A percentile compares a stretch with the other conserved stretches of the same genome.
Conservation (phyloP, 2,797 vertebrate species). For the Apodemus agrarius region DNA sequence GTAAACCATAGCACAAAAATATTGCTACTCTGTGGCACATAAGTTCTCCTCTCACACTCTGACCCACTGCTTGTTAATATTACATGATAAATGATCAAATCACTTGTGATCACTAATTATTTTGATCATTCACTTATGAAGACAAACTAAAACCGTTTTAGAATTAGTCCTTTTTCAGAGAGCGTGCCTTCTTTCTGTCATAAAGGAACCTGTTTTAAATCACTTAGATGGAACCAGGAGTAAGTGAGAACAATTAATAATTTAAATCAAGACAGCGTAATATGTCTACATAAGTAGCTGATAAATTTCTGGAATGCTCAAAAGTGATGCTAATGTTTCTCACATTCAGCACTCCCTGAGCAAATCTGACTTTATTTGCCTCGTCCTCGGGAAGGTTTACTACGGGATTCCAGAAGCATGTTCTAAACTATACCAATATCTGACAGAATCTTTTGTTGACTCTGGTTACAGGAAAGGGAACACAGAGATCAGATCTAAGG, state of each 20-base stretch:
- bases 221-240: conserved; percentile 52
- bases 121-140: conserved; percentile 49
- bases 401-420: conserved; percentile 87
- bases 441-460: conserved; percentile 82
- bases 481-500: conserved; percentile 83
- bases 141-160: background rate
- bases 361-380: conserved; percentile 86
- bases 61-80: conserved; percentile 66
- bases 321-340: conserved; percentile 81
- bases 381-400: conserved; percentile 86
- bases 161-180: background rate
- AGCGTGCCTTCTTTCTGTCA: background rate
- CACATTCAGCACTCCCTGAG: conserved; percentile 82
- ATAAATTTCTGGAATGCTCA: conserved; percentile 83
- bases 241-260: conserved; percentile 67
- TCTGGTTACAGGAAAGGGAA: conserved; percentile 81
- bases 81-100: conserved; percentile 15
- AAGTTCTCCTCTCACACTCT: conserved; percentile 61
- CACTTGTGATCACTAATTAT: conserved; percentile 57
- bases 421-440: conserved; percentile 87
- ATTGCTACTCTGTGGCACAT: conserved; percentile 56
- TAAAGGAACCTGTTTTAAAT: conserved; percentile 32
- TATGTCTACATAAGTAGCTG: conserved; percentile 79
- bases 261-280: conserved; percentile 76
- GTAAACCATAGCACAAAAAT: conserved; percentile 74